A percentile compares a stretch with the other conserved stretches of the same genome.
These are phyloP conservation scores for Typhlomys cinereus DNA, from an alignment of 2,113 vertebrate species.

Conservation along the genomic window DNA sequence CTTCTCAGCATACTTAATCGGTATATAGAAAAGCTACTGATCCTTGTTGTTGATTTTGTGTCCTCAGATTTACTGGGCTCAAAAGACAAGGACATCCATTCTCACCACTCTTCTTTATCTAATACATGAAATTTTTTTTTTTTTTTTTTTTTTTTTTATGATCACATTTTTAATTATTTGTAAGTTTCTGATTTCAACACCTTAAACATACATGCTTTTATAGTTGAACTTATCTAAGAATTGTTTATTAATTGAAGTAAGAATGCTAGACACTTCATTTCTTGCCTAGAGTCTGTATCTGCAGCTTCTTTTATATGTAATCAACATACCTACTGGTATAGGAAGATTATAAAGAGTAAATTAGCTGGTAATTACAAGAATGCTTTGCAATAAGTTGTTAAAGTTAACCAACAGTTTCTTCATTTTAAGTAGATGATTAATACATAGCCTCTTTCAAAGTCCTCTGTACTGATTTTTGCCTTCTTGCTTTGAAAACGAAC, in stretches of 20 bases:
- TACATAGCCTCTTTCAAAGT: conserved; percentile 62
- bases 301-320: conserved; percentile 10
- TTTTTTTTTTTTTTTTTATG: too few species aligned
- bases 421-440: conserved; percentile 62
- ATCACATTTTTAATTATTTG: conserved; percentile 37
- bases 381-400: conserved; percentile 57
- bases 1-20: too few species aligned
- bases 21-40: too few species aligned
- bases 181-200: conserved; percentile 41
- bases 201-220: conserved; percentile 1
- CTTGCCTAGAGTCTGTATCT: neutral
- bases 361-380: conserved; percentile 46
- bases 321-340: conserved; percentile 6
- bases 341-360: conserved; percentile 48
- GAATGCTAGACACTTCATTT: neutral
- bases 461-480: conserved; percentile 59
- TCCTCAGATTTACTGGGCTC: too few species aligned
- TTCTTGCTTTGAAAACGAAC: conserved; percentile 67
- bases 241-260: neutral
- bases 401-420: conserved; percentile 43
- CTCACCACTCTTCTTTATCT: too few species aligned
- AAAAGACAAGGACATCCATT: too few species aligned
- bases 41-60: too few species aligned
- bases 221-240: conserved; percentile 10
- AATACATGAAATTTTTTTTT: too few species aligned